Evolutionary conservation across 2,888 invertebrate genomes (phyloP).

Genomic region (Diplazon laetatorius): DNA sequence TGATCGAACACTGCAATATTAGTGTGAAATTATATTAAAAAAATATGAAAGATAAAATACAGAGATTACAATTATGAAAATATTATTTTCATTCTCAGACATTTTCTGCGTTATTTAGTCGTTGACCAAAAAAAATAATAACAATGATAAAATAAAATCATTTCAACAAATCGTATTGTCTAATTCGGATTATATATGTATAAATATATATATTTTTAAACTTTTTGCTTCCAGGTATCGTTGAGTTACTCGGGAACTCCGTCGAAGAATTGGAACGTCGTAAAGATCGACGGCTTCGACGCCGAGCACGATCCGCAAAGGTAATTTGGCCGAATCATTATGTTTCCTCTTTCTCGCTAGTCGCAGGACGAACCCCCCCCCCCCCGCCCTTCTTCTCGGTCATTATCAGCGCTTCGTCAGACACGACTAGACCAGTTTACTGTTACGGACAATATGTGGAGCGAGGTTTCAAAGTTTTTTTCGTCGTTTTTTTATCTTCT

Average conservation of each 20-base stretch:
- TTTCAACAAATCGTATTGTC: slow-evolving; percentile 1
- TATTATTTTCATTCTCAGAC: no score
- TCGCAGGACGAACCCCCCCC: no score
- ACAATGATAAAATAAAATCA: no score
- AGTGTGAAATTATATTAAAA: no score
- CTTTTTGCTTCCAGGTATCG: slow-evolving; percentile 87
- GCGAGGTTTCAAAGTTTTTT: slow-evolving; percentile 11
- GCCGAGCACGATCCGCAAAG: slow-evolving; percentile 92
- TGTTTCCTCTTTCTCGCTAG: slow-evolving; percentile 23
- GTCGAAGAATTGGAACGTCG: slow-evolving; percentile 92
- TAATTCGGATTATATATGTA: slow-evolving; percentile 11
- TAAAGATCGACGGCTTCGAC: slow-evolving; percentile 93
- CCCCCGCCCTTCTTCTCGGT: no score
- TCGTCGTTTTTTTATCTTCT: no score
- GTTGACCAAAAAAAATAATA: no score
- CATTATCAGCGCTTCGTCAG: slow-evolving; percentile 31
- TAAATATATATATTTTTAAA: no score
- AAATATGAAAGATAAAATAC: no score
- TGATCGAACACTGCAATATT: no score
- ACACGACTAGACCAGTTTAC: slow-evolving; percentile 14
- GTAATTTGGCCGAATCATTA: slow-evolving; percentile 82
- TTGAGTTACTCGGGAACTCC: slow-evolving; percentile 91
- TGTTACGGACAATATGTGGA: background rate
- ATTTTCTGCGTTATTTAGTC: no score
- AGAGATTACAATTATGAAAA: no score